Evolutionary conservation across 1,140 invertebrate genomes (phyloP).

Genomic region (Antheraea pernyi): DNA sequence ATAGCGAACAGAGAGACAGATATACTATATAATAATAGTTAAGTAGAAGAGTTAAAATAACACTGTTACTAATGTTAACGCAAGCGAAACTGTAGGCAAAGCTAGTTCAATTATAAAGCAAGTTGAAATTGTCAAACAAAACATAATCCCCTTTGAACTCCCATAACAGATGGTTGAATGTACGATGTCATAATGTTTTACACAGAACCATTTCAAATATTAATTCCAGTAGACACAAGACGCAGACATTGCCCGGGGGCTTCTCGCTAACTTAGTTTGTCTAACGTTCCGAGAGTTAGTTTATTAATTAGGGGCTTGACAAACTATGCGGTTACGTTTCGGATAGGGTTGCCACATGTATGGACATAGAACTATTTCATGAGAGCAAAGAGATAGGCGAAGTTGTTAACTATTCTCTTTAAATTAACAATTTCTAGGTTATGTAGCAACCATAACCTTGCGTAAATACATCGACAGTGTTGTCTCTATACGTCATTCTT

Average conservation of each 20-base stretch:
- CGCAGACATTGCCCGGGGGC: constrained; percentile 31
- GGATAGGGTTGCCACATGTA: not conserved
- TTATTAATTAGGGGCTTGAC: constrained; percentile 57
- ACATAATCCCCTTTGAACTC: not conserved
- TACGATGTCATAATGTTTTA: constrained; percentile 4
- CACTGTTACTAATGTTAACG: no score
- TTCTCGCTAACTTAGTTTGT: constrained; percentile 14
- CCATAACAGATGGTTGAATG: not conserved
- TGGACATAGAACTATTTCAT: not conserved
- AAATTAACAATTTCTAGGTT: not conserved
- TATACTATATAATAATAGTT: no score
- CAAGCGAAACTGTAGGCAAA: no score
- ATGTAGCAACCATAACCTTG: not conserved
- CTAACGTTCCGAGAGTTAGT: constrained; percentile 18
- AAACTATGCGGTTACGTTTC: constrained; percentile 41
- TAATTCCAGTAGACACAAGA: constrained; percentile 17
- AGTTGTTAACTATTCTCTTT: no score
- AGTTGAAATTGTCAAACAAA: not conserved
- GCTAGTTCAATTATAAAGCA: no score
- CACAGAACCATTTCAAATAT: constrained; percentile 8
- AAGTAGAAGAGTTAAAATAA: no score
- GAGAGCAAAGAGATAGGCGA: no score
- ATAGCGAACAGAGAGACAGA: no score
- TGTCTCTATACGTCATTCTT: no score
- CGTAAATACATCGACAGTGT: no score